phyloP scores from a whole-genome alignment of 2,888 invertebrate species.

The Drosophila testacea region DNA sequence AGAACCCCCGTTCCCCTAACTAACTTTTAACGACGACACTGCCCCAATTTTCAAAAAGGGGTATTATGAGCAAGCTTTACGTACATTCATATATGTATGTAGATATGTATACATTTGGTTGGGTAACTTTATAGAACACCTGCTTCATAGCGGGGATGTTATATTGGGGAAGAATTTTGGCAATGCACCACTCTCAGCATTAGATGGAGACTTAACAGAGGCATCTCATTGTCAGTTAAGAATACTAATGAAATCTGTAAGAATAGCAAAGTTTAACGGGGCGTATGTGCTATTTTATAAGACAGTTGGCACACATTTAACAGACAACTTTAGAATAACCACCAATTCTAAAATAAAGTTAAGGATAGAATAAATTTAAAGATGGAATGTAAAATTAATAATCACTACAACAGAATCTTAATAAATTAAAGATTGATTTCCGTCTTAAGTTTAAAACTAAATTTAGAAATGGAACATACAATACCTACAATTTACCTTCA shows the following conservation, averaged over 20 bases:
- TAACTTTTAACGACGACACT: constrained; percentile 26
- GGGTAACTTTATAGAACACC: constrained; percentile 12
- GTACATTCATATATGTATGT: background rate
- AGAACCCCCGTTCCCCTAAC: constrained; percentile 18
- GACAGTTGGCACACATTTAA: background rate
- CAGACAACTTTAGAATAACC: too few relatives aligned
- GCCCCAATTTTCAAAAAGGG: background rate
- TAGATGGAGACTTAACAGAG: constrained; percentile 29
- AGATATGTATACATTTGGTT: background rate
- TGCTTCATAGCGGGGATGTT: constrained; percentile 24
- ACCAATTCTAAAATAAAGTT: too few relatives aligned
- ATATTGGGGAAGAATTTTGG: constrained; percentile 48
- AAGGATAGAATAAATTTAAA: too few relatives aligned
- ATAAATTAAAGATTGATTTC: too few relatives aligned
- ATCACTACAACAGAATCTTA: too few relatives aligned
- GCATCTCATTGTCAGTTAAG: constrained; percentile 22
- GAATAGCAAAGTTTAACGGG: background rate
- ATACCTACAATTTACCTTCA: too few relatives aligned
- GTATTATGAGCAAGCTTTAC: background rate
- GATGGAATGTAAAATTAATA: too few relatives aligned
- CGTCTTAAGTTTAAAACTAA: too few relatives aligned
- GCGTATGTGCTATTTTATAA: constrained; percentile 6
- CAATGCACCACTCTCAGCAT: constrained; percentile 16
- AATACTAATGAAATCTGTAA: constrained; percentile 3
- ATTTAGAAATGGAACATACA: too few relatives aligned